phyloP scores from a whole-genome alignment of 2,113 vertebrate genomes.

The Paralichthys olivaceus region DNA sequence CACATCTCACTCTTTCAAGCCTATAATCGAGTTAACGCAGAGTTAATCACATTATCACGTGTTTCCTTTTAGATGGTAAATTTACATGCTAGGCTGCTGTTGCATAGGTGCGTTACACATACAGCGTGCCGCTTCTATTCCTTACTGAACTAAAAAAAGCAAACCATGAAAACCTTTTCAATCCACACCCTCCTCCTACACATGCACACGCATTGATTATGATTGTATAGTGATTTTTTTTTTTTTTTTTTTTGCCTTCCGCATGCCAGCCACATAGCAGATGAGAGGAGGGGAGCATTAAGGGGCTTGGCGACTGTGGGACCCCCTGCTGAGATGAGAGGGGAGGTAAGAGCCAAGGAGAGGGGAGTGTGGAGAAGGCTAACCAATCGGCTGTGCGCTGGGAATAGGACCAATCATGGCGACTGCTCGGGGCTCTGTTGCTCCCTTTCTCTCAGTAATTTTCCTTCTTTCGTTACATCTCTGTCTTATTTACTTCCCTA shows the following conservation, averaged over 20 bases:
- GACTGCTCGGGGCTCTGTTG: slow-evolving; percentile 66
- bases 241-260: slow-evolving; percentile 50
- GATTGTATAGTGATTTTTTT: slow-evolving; percentile 68
- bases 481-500: slow-evolving; percentile 82
- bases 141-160: slow-evolving; percentile 21
- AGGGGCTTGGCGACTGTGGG: slow-evolving; percentile 90
- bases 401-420: slow-evolving; percentile 74
- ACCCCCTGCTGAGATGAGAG: slow-evolving; percentile 93
- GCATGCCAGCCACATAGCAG: slow-evolving; percentile 80
- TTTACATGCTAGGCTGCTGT: slow-evolving; percentile 51
- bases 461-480: slow-evolving; percentile 77
- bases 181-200: slow-evolving; percentile 29
- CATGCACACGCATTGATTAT: slow-evolving; percentile 66
- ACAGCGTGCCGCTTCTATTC: slow-evolving; percentile 6
- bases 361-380: slow-evolving; percentile 84
- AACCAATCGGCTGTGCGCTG: slow-evolving; percentile 72
- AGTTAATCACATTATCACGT: slow-evolving; percentile 63
- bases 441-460: slow-evolving; percentile 74
- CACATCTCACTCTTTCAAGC: slow-evolving; percentile 59
- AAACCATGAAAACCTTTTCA: slow-evolving; percentile 7
- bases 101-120: slow-evolving; percentile 29
- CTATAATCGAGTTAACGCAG: slow-evolving; percentile 65
- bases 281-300: slow-evolving; percentile 91
- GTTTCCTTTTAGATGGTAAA: slow-evolving; percentile 35
- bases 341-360: slow-evolving; percentile 94